Conservation (phyloP, 2,797 vertebrate genomes). For the Macroramphosus scolopax region DNA sequence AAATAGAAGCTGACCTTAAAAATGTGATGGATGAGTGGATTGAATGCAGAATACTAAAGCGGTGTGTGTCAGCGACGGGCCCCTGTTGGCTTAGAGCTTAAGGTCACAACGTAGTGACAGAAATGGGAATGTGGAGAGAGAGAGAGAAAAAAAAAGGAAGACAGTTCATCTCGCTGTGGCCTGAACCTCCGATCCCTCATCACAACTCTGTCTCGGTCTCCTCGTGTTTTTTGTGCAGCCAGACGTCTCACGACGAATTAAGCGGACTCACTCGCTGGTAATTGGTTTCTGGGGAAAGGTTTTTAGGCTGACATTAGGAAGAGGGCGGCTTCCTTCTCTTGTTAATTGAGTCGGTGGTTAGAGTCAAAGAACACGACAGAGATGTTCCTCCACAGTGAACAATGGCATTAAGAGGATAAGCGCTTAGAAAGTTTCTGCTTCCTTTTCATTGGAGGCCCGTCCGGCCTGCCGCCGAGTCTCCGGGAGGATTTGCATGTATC, state of each 20-base stretch:
- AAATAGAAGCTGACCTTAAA: conserved; percentile 80
- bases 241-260: conserved; percentile 74
- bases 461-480: conserved; percentile 9
- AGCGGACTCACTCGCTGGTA: conserved; percentile 65
- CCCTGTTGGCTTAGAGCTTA: conserved; percentile 74
- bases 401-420: conserved; percentile 39
- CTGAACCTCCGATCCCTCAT: conserved; percentile 63
- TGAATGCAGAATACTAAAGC: conserved; percentile 72
- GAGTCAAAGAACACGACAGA: conserved; percentile 57
- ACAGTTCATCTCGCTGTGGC: conserved; percentile 62
- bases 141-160: conserved; percentile 12
- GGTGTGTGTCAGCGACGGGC: conserved; percentile 37
- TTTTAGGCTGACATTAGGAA: conserved; percentile 73
- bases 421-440: conserved; percentile 46
- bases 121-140: conserved; percentile 44
- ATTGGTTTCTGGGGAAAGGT: conserved; percentile 78
- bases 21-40: conserved; percentile 75
- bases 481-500: conserved; percentile 29
- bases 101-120: conserved; percentile 72
- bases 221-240: conserved; percentile 49
- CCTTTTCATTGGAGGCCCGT: conserved; percentile 43
- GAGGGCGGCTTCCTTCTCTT: conserved; percentile 60
- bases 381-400: conserved; percentile 34
- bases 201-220: conserved; percentile 49
- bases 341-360: conserved; percentile 66